These are phyloP conservation scores for Hippocampus kuda DNA, from an alignment of 2,797 vertebrate species.

Conservation along the genomic window DNA sequence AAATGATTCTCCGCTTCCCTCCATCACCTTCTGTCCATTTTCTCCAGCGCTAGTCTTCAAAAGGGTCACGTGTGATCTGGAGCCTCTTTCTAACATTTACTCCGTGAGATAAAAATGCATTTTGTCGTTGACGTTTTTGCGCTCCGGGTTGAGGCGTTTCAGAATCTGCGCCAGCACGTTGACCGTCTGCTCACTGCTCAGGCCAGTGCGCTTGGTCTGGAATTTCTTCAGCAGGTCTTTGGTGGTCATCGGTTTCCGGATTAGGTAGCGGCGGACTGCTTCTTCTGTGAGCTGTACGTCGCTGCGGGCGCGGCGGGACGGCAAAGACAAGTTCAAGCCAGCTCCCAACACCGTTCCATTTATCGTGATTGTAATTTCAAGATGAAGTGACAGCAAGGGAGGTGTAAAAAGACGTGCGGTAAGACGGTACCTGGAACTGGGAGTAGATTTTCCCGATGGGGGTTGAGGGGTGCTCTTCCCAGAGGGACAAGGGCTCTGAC, in stretches of 20 bases:
- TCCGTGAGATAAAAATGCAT: conserved; percentile 95
- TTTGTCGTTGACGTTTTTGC: conserved; percentile 85
- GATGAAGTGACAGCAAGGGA: not conserved
- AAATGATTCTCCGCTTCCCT: not conserved
- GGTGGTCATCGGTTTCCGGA: conserved; percentile 90
- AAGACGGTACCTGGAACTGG: conserved; percentile 71
- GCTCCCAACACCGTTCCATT: not conserved
- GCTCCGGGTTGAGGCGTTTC: conserved; percentile 86
- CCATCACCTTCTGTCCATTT: not conserved
- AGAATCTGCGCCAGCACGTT: conserved; percentile 90
- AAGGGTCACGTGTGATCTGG: not conserved
- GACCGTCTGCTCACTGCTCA: conserved; percentile 91
- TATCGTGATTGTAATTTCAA: not conserved
- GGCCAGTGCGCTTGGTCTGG: conserved; percentile 87
- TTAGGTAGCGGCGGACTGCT: conserved; percentile 82
- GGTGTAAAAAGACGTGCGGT: not conserved
- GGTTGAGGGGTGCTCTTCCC: conserved; percentile 84
- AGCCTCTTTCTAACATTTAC: conserved; percentile 34
- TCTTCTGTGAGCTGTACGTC: conserved; percentile 89
- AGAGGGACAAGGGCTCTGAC: conserved; percentile 73
- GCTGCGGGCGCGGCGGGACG: conserved; percentile 44
- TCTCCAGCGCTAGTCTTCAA: not conserved
- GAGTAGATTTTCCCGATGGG: conserved; percentile 81
- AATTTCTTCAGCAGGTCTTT: conserved; percentile 94
- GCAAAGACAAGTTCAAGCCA: not conserved